Evolutionary conservation across 2,888 invertebrate species (phyloP).

Genomic region (Diarsia dahlii): DNA sequence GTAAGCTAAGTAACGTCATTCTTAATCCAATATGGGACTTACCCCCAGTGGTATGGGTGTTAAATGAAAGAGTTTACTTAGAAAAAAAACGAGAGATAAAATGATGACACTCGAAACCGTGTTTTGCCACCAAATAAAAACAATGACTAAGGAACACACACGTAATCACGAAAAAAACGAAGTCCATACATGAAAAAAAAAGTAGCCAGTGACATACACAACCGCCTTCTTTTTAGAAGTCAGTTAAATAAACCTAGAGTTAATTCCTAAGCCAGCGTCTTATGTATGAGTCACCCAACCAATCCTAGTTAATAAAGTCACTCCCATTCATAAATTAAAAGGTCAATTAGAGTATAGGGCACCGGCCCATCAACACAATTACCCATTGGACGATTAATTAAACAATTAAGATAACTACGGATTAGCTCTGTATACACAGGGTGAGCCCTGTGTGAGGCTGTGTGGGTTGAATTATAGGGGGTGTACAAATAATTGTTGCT

Average conservation of each 20-base stretch:
- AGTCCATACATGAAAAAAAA: too few relatives aligned
- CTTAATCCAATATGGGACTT: too few relatives aligned
- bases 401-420: constrained; percentile 69
- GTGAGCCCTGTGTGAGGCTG: neutral
- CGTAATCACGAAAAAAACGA: too few relatives aligned
- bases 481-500: neutral
- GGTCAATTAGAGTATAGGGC: constrained; percentile 76
- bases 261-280: constrained; percentile 3
- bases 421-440: constrained; percentile 41
- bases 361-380: constrained; percentile 66
- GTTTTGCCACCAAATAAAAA: too few relatives aligned
- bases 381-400: constrained; percentile 69
- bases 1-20: too few relatives aligned
- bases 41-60: too few relatives aligned
- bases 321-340: constrained; percentile 70
- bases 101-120: too few relatives aligned
- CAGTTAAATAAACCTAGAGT: constrained; percentile 1
- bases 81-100: too few relatives aligned
- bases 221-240: too few relatives aligned
- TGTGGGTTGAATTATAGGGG: neutral
- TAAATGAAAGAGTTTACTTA: too few relatives aligned
- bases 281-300: constrained; percentile 40
- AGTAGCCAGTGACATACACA: too few relatives aligned
- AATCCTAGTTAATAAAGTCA: constrained; percentile 34
- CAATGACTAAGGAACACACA: too few relatives aligned